Base-by-base conservation (phyloP, 2,888 invertebrate genomes). In the Ctenicera cuprea region DNA sequence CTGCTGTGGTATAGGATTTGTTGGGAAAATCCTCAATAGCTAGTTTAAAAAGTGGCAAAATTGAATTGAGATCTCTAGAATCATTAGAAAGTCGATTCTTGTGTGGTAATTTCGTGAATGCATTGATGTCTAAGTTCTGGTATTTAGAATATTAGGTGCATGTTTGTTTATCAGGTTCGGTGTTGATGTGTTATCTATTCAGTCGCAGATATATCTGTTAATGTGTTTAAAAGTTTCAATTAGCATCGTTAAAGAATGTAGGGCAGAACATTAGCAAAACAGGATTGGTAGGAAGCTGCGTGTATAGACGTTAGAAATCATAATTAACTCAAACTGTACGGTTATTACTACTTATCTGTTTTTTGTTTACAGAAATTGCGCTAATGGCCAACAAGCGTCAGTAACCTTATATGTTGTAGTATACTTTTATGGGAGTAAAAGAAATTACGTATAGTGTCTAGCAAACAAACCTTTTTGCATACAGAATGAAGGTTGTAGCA, bases 161-260 rank as follows among this genome's bases (percentile, higher is more conserved):
- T 33, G 54, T 54, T 33, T 54, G 54, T 30, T 54, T 54, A 52
- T 52, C 52, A 22, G 12, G 12, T 52, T 22, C 26, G 52, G 52
- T 52, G 52, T 52, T 52, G 26, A 52, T 20, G 4, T 12, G n/a
- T n/a, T n/a, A 22, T 52, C 26, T 54, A 26, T 54, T 26, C 30
- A 14, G n/a, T 26, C 22, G 52, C 3, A 26, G 48, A 20, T 43
- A 8, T 43, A 43, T 48, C 52, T 52, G 14, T 22, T 54, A 54
- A 54, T 54, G 52, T 52, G 52, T 52, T n/a, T 52, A 54, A 54
- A 50, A 54, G 26, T 54, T 54, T 54, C 54, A 54, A 54, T 54
- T 54, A 54, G 54, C 54, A 54, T 30, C n/a, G 30, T 26, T 30
- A 7, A 30, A 54, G 54, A 30, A 54, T 54, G 54, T 54, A 54